phyloP scores from a whole-genome alignment of 1,140 invertebrate species.

The Orius laevigatus region DNA sequence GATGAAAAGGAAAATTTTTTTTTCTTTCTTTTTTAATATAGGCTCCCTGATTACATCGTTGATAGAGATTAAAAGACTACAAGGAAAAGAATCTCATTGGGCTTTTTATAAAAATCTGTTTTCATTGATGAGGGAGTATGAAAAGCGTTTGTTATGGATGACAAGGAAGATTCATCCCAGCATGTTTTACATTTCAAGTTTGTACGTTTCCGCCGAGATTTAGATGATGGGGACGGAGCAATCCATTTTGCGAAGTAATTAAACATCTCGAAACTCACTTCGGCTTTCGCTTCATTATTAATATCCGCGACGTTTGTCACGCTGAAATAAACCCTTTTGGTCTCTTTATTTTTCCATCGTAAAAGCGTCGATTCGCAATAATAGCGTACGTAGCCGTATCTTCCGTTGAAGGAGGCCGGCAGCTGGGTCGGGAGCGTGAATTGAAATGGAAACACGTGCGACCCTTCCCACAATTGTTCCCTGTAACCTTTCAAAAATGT shows the following conservation, averaged over 20 bases:
- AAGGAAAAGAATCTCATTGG: too few species aligned
- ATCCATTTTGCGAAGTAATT: background rate
- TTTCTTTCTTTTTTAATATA: too few species aligned
- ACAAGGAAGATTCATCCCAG: too few species aligned
- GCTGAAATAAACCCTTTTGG: slow-evolving; percentile 22
- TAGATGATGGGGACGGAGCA: background rate
- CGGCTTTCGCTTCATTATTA: slow-evolving; percentile 22
- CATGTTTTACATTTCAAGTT: too few species aligned
- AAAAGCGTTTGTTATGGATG: too few species aligned
- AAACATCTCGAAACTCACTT: slow-evolving; percentile 14
- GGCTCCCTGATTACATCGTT: too few species aligned
- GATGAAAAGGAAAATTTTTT: too few species aligned
- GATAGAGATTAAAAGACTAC: too few species aligned
- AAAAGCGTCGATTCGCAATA: slow-evolving; percentile 29
- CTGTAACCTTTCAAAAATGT: slow-evolving; percentile 19
- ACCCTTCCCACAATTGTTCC: slow-evolving; percentile 25
- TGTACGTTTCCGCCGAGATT: too few species aligned
- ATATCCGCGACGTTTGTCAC: slow-evolving; percentile 22
- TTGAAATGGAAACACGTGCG: slow-evolving; percentile 31
- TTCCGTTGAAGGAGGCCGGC: slow-evolving; percentile 32
- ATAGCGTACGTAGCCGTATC: slow-evolving; percentile 30
- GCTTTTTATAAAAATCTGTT: too few species aligned
- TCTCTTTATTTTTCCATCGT: slow-evolving; percentile 24
- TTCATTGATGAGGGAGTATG: too few species aligned
- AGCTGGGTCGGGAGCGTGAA: slow-evolving; percentile 30